These are phyloP conservation scores for Mustela lutreola DNA, from an alignment of 2,113 vertebrate species.

Conservation along the genomic window DNA sequence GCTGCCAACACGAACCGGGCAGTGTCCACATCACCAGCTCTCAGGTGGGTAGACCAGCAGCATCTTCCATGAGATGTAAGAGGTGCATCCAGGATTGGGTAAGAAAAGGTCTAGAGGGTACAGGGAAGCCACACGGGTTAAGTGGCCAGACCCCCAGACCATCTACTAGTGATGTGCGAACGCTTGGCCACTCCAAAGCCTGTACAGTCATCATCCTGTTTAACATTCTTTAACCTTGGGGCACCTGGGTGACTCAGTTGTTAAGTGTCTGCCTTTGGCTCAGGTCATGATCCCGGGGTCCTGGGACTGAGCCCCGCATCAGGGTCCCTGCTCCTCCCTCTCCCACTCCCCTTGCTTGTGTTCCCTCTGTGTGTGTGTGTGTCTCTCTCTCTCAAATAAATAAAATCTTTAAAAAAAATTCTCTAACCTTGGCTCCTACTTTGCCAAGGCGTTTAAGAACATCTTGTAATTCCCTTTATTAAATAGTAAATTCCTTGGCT, in stretches of 20 bases:
- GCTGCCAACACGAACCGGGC: neutral
- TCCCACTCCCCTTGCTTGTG: too few relatives aligned
- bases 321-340: too few relatives aligned
- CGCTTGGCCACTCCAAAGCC: neutral
- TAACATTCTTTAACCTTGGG: neutral
- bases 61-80: neutral
- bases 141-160: neutral
- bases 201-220: neutral
- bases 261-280: too few relatives aligned
- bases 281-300: too few relatives aligned
- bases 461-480: neutral
- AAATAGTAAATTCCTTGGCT: neutral
- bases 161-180: fast-evolving
- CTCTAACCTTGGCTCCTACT: neutral
- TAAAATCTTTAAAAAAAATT: too few relatives aligned
- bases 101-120: neutral
- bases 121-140: neutral
- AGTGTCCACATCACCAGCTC: neutral
- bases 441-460: neutral
- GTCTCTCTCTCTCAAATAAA: too few relatives aligned
- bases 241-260: too few relatives aligned
- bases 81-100: neutral
- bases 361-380: too few relatives aligned
- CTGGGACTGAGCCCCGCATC: too few relatives aligned
- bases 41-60: neutral